phyloP scores from a whole-genome alignment of 2,888 invertebrate genomes.

The Cataglyphis livida region DNA sequence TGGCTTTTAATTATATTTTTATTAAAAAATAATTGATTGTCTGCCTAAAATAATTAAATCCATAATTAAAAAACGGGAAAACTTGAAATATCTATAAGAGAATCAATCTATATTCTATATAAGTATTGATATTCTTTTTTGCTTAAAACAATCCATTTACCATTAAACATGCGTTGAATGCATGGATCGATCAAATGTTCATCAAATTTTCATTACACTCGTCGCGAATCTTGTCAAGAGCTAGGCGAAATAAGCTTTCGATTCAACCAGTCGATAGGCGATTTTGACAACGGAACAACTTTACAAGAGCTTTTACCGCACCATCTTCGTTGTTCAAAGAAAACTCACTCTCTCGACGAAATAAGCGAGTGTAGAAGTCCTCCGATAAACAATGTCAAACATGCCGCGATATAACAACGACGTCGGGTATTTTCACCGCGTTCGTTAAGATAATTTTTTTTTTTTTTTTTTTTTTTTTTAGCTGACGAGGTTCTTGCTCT shows the following conservation, averaged over 20 bases:
- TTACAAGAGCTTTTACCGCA: slow-evolving; percentile 61
- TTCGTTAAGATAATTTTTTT: slow-evolving; percentile 70
- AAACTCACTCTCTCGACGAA: slow-evolving; percentile 54
- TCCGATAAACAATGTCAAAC: slow-evolving; percentile 76
- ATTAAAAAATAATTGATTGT: background rate
- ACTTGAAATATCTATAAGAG: background rate
- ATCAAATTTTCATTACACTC: slow-evolving; percentile 23
- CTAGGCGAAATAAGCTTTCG: slow-evolving; percentile 38
- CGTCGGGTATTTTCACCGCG: slow-evolving; percentile 65
- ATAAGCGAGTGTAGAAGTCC: slow-evolving; percentile 47
- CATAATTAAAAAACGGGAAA: background rate
- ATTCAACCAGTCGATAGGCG: slow-evolving; percentile 39
- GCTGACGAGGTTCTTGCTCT: slow-evolving; percentile 64
- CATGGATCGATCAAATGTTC: background rate
- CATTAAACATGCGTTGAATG: background rate
- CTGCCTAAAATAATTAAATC: background rate
- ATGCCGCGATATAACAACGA: slow-evolving; percentile 67
- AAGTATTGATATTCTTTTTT: background rate
- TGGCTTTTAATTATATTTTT: background rate
- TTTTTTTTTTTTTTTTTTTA: slow-evolving; percentile 68
- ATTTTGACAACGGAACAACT: slow-evolving; percentile 39
- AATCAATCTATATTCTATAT: too few species aligned
- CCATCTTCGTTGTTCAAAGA: slow-evolving; percentile 58
- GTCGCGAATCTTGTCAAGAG: slow-evolving; percentile 4
- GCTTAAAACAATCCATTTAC: background rate